Base-by-base conservation (phyloP, 2,888 invertebrate species). In the Steinernema carpocapsae region DNA sequence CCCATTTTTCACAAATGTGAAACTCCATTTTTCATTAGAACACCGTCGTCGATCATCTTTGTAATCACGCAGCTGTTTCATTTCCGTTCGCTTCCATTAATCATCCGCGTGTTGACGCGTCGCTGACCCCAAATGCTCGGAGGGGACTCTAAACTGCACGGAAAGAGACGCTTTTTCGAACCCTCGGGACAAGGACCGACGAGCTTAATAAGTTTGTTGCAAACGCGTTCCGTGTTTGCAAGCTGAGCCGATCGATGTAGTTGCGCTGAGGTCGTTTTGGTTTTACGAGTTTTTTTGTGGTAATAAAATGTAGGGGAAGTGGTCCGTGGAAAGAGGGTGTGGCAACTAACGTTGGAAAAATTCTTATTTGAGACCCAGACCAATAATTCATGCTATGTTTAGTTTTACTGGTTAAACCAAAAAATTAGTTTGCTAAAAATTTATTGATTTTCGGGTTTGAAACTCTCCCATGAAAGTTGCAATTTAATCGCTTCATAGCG, bases 51-150 rank as follows among this genome's bases (percentile, higher is more conserved):
- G 17, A 29, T 64, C 64, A 64, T 64, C 29, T 14, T 29, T 29
- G 17, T 64, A 64, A 64, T 64, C 64, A 64, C 64, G 19, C 64
- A 64, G 64, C 64, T 64, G 64, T 26, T 64, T 64, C 64, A 12
- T 29, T 64, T 64, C 64, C 64, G 64, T 64, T 26, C 64, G 32
- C 12, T 14, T 48, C 64, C 52, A 37, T 64, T 32, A 32, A 64
- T 64, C 64, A 64, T 64, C 37, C 64, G 64, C 64, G 29, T 29
- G 64, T 29, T 26, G 48, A n/a, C 48, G 48, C n/a, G 32, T 14
- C 64, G 22, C 14, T 56, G 64, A 64, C 64, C 64, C 29, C 64
- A 6, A 37, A 12, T n/a, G 14, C 17, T 6, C 2, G 26, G 24
- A 56, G 64, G 64, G 1, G 32, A 17, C 4, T 19, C 6, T 3